Conservation (phyloP, 2,113 vertebrate genomes). For the Guaruba guarouba region DNA sequence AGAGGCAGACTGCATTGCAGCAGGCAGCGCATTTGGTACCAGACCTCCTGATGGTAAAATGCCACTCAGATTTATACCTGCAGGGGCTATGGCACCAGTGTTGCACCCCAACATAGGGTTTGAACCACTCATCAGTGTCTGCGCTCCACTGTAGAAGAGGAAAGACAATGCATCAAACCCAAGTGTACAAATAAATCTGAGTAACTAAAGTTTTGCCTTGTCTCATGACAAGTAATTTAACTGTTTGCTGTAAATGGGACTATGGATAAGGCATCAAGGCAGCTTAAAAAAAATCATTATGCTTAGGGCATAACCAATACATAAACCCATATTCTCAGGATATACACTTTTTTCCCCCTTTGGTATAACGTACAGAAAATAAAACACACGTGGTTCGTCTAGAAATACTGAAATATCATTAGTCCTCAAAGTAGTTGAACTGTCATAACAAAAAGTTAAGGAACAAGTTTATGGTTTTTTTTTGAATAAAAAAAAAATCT, state of each 20-base stretch:
- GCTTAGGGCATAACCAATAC: not conserved
- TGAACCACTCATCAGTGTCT: constrained; percentile 92
- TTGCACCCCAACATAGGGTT: constrained; percentile 89
- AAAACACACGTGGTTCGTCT: not conserved
- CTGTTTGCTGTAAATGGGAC: not conserved
- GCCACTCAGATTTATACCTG: constrained; percentile 89
- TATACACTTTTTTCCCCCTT: not conserved
- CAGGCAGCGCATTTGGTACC: constrained; percentile 81
- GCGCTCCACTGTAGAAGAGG: constrained; percentile 85
- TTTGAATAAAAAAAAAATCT: not conserved
- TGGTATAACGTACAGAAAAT: not conserved
- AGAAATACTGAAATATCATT: not conserved
- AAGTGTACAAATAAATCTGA: not conserved
- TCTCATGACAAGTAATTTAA: not conserved
- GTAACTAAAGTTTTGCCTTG: not conserved
- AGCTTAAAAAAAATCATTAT: not conserved
- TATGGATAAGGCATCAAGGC: not conserved
- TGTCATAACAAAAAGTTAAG: not conserved
- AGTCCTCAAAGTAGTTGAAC: not conserved
- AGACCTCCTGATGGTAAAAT: constrained; percentile 90
- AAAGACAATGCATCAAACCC: constrained; percentile 69
- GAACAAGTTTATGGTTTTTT: not conserved
- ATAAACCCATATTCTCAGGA: not conserved
- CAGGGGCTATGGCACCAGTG: constrained; percentile 80
- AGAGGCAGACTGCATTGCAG: constrained; percentile 86